These are phyloP conservation scores for Noctua fimbriata DNA, from an alignment of 2,888 invertebrate genomes.

Conservation along the genomic window DNA sequence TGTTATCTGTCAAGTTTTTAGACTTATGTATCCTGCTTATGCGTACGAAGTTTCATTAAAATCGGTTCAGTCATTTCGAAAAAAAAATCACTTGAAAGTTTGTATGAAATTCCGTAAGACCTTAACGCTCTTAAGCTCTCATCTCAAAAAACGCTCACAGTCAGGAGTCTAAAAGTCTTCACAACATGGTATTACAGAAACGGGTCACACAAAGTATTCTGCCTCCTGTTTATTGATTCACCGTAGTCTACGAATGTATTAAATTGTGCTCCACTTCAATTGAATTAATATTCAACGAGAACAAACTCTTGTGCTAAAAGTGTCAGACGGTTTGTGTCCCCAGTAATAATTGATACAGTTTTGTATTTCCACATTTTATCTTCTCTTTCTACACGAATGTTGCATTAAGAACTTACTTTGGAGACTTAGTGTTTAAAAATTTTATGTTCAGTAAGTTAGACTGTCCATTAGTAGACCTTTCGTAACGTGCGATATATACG, in stretches of 20 bases:
- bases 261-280: slow-evolving; percentile 50
- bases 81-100: too few relatives aligned
- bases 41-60: too few relatives aligned
- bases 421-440: not conserved
- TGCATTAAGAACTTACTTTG: slow-evolving; percentile 8
- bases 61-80: too few relatives aligned
- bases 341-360: slow-evolving; percentile 46
- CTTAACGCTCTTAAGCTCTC: too few relatives aligned
- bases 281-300: slow-evolving; percentile 53
- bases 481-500: not conserved
- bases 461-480: not conserved
- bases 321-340: slow-evolving; percentile 32
- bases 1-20: too few relatives aligned
- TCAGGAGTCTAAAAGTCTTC: not conserved
- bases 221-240: slow-evolving; percentile 39
- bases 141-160: not conserved
- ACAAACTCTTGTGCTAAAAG: slow-evolving; percentile 33
- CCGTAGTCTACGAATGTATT: slow-evolving; percentile 22
- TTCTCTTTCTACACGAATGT: slow-evolving; percentile 29
- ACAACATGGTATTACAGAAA: slow-evolving; percentile 4
- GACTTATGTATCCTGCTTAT: too few relatives aligned
- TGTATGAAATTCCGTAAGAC: too few relatives aligned
- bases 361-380: slow-evolving; percentile 5
- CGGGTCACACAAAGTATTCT: not conserved
- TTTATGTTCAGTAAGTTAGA: not conserved